phyloP scores from a whole-genome alignment of 2,113 vertebrate species.

The Siphamia tubifer region DNA sequence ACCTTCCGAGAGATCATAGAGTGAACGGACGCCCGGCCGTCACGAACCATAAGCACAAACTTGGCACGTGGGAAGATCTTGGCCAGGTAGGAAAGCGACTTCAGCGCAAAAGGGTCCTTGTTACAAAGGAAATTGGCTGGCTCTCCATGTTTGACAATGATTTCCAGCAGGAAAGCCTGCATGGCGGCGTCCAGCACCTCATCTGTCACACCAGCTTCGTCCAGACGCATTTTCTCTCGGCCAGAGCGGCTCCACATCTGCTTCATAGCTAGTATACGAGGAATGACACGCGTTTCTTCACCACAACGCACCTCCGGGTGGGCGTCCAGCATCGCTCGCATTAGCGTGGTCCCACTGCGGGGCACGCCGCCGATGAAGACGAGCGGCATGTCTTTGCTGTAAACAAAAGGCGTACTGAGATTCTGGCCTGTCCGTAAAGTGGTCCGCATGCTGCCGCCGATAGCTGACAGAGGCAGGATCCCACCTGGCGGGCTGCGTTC shows the following conservation, averaged over 20 bases:
- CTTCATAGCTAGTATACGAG: conserved; percentile 93
- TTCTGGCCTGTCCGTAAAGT: conserved; percentile 73
- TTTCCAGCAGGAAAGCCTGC: conserved; percentile 94
- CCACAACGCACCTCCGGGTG: conserved; percentile 94
- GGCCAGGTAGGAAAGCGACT: conserved; percentile 92
- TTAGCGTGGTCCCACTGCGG: conserved; percentile 94
- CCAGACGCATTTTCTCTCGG: conserved; percentile 94
- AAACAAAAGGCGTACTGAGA: conserved; percentile 79
- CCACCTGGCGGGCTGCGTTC: conserved; percentile 78
- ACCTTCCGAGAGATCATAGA: conserved; percentile 99
- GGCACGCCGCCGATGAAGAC: conserved; percentile 96
- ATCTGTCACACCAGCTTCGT: conserved; percentile 95
- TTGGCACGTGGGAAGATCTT: conserved; percentile 96
- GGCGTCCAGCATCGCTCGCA: conserved; percentile 96
- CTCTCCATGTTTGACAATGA: conserved; percentile 96
- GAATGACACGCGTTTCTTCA: conserved; percentile 95
- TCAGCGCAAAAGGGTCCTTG: conserved; percentile 96
- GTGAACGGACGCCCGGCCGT: conserved; percentile 93
- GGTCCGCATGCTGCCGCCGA: conserved; percentile 70
- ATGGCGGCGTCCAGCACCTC: conserved; percentile 96
- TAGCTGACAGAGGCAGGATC: conserved; percentile 53
- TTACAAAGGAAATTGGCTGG: conserved; percentile 94
- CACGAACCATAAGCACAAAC: conserved; percentile 94
- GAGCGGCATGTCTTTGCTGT: conserved; percentile 97
- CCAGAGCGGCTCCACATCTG: conserved; percentile 98